Evolutionary conservation across 2,113 vertebrate species (phyloP), one percentile per base, ranked within the genome.

Genomic region (Microtus richardsoni): DNA sequence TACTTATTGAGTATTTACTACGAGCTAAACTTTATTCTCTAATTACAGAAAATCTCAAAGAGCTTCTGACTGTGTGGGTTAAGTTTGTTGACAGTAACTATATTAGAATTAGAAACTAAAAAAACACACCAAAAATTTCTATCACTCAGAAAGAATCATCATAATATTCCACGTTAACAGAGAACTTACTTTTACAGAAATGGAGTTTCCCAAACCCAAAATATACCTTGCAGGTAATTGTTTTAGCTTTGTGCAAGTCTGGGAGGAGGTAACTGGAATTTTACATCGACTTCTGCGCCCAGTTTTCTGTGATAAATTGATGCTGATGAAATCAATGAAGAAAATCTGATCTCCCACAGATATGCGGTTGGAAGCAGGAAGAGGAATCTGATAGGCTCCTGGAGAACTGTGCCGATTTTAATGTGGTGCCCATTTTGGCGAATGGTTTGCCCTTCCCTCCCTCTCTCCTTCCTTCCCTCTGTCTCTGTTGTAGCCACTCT

Each of bases 181-280:
- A 85, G 14, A 77, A 47, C n/a, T 47, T 70, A 71, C 19, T 91
- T 94, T 91, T 89, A 77, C 73, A 17, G 10, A 74, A 91, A 77
- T 49, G 86, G 83, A 88, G 84, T 83, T 96, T 73, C 33, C 75
- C 49, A 93, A 89, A 85, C 21, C 21, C 49, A 80, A 91, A 86
- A 16, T 44, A 41, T 66, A 78, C 28, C 33, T 30, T 60, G 28
- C 1, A 16, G 28, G 41, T 49, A 87, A 39, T 41, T 88, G 33
- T 12, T 84, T 58, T 84, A 36, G 2, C 22, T 78, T 92, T 96
- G 70, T 68, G 47, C 13, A 84, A 58, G 78, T 90, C 39, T 64
- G 71, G 28, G 52, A 28, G 74, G 13, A 77, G 24, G 41, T 47
- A 77, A 28, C 47, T 79, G 16, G 28, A 47, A 49, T 52, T 49